phyloP scores from a whole-genome alignment of 2,797 vertebrate genomes.

The Leuciscus waleckii region DNA sequence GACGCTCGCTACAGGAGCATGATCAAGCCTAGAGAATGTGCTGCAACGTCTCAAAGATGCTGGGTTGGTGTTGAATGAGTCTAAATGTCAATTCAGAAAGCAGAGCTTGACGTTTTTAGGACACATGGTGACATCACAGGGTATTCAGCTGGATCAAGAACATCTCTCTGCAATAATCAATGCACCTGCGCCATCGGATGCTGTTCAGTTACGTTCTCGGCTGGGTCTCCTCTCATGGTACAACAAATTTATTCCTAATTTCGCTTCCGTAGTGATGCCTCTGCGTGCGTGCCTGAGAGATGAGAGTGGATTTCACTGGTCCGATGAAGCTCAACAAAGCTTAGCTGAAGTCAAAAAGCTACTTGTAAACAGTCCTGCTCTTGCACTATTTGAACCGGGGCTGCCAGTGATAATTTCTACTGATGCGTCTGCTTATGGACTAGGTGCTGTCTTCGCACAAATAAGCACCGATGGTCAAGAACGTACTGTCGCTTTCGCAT shows the following conservation, averaged over 20 bases:
- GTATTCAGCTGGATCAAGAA: too few relatives aligned
- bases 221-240: too few relatives aligned
- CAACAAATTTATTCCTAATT: too few relatives aligned
- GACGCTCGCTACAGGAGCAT: neutral
- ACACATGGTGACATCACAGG: too few relatives aligned
- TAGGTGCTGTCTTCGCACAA: neutral
- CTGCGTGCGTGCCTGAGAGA: too few relatives aligned
- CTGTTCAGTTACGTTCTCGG: too few relatives aligned
- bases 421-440: neutral
- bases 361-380: neutral
- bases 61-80: neutral
- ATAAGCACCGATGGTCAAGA: neutral
- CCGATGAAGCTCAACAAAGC: neutral
- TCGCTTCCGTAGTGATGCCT: too few relatives aligned
- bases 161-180: too few relatives aligned
- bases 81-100: too few relatives aligned
- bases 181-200: too few relatives aligned
- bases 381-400: neutral
- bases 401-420: neutral
- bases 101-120: too few relatives aligned
- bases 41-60: neutral
- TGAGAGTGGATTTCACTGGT: neutral
- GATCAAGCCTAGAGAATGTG: neutral
- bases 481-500: neutral
- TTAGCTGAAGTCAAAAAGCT: neutral